phyloP scores from a whole-genome alignment of 2,113 vertebrate species.

The Brachypodius melanocephalos region DNA sequence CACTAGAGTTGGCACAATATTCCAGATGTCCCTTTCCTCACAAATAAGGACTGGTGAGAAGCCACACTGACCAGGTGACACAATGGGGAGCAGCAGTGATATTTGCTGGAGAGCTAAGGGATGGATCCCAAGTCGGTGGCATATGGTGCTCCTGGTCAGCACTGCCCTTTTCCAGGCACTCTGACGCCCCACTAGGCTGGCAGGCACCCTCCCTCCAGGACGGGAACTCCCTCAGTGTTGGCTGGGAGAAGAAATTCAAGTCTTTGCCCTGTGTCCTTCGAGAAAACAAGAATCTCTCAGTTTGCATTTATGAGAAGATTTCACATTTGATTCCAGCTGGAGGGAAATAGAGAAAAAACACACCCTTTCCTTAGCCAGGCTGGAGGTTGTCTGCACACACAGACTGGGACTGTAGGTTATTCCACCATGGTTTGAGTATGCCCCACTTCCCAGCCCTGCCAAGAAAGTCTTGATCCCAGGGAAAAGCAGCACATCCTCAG shows the following conservation, averaged over 20 bases:
- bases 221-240: constrained; percentile 59
- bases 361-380: neutral
- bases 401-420: neutral
- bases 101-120: neutral
- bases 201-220: constrained; percentile 36
- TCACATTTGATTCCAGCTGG: constrained; percentile 62
- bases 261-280: constrained; percentile 51
- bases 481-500: neutral
- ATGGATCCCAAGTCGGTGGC: accelerated
- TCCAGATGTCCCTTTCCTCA: neutral
- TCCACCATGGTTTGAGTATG: neutral
- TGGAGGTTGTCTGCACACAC: neutral
- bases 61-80: neutral
- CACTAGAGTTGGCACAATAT: accelerated
- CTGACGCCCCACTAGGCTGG: neutral
- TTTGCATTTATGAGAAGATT: constrained; percentile 67
- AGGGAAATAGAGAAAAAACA: constrained; percentile 43
- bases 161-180: constrained; percentile 31
- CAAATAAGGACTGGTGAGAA: neutral
- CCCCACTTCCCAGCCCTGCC: neutral
- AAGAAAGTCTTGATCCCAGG: neutral
- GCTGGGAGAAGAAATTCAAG: constrained; percentile 59
- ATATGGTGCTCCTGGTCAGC: accelerated
- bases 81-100: accelerated
- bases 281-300: constrained; percentile 76